These are phyloP conservation scores for Drosophila nannoptera DNA, from an alignment of 1,140 invertebrate species.

Conservation along the genomic window DNA sequence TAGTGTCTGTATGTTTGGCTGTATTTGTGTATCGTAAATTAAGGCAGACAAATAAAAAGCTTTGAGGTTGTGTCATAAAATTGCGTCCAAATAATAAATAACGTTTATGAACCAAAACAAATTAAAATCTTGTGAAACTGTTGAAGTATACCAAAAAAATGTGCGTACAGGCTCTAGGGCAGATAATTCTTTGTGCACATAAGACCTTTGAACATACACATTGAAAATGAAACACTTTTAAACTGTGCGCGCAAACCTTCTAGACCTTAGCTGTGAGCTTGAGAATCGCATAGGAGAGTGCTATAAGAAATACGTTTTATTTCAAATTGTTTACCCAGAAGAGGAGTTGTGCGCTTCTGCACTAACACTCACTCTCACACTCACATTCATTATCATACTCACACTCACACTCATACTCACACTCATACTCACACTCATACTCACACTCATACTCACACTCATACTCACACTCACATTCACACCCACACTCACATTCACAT, in stretches of 20 bases:
- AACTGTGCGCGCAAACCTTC: neutral
- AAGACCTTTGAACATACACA: no score
- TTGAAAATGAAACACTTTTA: neutral
- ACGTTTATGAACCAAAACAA: neutral
- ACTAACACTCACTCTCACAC: no score
- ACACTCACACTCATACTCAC: no score
- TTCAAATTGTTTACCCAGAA: no score
- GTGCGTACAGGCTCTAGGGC: neutral
- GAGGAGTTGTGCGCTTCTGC: no score
- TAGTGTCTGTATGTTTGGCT: neutral
- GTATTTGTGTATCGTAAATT: conserved; percentile 15
- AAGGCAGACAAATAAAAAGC: conserved; percentile 16
- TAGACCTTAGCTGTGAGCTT: neutral
- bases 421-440: no score
- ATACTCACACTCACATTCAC: no score
- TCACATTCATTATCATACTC: no score
- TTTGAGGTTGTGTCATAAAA: conserved; percentile 32
- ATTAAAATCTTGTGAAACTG: neutral
- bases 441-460: no score
- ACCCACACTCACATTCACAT: no score
- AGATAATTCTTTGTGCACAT: no score
- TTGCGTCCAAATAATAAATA: neutral
- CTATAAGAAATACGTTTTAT: neutral
- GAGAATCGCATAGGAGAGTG: neutral
- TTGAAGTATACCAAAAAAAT: neutral